phyloP scores from a whole-genome alignment of 2,113 vertebrate genomes.

The Puntigrus tetrazona region DNA sequence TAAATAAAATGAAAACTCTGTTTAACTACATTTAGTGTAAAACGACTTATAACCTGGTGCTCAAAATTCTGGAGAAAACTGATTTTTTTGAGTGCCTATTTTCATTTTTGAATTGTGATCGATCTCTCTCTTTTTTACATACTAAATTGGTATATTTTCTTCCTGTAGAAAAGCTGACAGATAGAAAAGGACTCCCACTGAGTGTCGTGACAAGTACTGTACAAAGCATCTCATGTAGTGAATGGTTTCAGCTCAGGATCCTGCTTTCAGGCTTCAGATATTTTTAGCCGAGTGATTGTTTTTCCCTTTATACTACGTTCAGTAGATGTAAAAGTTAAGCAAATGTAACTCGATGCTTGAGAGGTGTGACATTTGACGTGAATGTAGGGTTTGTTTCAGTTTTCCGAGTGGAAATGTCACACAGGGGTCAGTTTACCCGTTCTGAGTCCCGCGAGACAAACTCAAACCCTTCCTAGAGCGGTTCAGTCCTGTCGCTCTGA shows the following conservation, averaged over 20 bases:
- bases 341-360: background rate
- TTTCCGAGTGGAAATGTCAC: conserved; percentile 26
- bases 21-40: background rate
- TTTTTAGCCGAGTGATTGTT: conserved; percentile 1
- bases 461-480: background rate
- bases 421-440: conserved; percentile 7
- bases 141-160: background rate
- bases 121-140: background rate
- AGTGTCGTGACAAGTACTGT: background rate
- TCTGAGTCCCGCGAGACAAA: background rate
- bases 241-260: background rate
- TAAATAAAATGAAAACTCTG: no score
- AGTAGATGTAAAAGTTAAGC: background rate
- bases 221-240: background rate
- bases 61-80: no score
- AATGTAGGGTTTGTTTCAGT: conserved; percentile 27
- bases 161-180: background rate
- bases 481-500: background rate
- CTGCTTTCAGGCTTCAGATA: background rate
- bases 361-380: background rate
- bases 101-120: background rate
- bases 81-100: background rate
- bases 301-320: background rate
- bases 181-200: background rate
- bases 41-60: no score